Conservation (phyloP, 1,140 invertebrate genomes). For the Elysia chlorotica region DNA sequence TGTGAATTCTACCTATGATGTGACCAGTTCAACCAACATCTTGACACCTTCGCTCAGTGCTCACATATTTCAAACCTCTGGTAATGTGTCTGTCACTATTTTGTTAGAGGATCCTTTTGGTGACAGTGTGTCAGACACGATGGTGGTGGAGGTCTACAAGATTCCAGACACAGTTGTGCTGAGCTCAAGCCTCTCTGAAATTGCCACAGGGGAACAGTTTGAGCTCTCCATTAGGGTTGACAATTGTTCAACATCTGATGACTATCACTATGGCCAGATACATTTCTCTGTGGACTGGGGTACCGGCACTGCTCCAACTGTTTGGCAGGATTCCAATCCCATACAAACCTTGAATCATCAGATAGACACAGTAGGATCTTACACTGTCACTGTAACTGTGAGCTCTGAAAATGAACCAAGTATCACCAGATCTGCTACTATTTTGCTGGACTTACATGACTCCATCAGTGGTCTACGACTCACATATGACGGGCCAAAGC, state of each 20-base stretch:
- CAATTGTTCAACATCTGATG: not conserved
- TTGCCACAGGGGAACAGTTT: not conserved
- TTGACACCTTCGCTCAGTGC: not conserved
- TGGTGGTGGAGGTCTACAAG: conserved; percentile 7
- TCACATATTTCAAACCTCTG: conserved; percentile 16
- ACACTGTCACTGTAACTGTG: conserved; percentile 10
- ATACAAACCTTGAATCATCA: not conserved
- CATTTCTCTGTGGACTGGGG: conserved; percentile 5
- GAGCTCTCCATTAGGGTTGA: not conserved
- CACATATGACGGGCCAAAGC: conserved; percentile 33
- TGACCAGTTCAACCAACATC: not conserved
- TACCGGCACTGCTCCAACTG: not conserved
- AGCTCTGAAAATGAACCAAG: conserved; percentile 17
- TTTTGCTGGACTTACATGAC: conserved; percentile 19
- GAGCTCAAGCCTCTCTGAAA: not conserved
- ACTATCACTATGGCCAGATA: conserved; percentile 3
- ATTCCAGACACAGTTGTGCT: not conserved
- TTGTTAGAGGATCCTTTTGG: conserved; percentile 17
- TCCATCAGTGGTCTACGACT: conserved; percentile 21
- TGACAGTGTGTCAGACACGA: not conserved
- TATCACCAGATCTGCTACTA: conserved; percentile 5
- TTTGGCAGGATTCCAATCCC: not conserved
- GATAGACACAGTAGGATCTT: not conserved
- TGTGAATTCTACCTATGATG: not conserved
- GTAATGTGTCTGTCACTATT: conserved; percentile 24